Percentiles rank a stretch among this genome's conserved stretches.
phyloP scores from a whole-genome alignment of 2,797 vertebrate genomes.

The Pangasius krempfi region DNA sequence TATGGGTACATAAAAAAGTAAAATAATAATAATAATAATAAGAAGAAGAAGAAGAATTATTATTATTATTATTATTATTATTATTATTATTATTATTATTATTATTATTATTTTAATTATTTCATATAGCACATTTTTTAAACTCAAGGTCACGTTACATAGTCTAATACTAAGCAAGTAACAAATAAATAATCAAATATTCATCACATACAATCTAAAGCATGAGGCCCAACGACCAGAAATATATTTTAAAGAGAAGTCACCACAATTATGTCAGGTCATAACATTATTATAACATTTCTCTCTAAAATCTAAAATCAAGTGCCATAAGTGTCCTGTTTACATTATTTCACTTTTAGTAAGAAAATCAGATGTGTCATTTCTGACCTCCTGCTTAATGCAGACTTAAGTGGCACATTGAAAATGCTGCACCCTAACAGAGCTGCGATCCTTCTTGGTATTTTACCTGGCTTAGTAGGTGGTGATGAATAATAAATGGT shows the following conservation, averaged over 20 bases:
- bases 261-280: background rate
- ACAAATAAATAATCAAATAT: background rate
- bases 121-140: background rate
- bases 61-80: too few relatives aligned
- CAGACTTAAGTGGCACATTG: background rate
- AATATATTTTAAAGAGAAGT: background rate
- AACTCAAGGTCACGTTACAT: background rate
- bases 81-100: too few relatives aligned
- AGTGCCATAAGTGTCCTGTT: background rate
- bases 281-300: background rate
- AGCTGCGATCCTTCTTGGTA: background rate
- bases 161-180: background rate
- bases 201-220: background rate
- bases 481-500: conserved; percentile 36
- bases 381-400: background rate
- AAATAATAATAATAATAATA: background rate
- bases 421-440: background rate
- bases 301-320: background rate
- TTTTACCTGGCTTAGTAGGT: conserved; percentile 10
- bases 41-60: background rate
- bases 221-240: background rate
- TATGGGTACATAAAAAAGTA: background rate
- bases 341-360: background rate
- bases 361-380: background rate
- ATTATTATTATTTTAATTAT: too few relatives aligned